Conservation (phyloP, 2,888 invertebrate genomes). For the Yponomeuta evonymella region DNA sequence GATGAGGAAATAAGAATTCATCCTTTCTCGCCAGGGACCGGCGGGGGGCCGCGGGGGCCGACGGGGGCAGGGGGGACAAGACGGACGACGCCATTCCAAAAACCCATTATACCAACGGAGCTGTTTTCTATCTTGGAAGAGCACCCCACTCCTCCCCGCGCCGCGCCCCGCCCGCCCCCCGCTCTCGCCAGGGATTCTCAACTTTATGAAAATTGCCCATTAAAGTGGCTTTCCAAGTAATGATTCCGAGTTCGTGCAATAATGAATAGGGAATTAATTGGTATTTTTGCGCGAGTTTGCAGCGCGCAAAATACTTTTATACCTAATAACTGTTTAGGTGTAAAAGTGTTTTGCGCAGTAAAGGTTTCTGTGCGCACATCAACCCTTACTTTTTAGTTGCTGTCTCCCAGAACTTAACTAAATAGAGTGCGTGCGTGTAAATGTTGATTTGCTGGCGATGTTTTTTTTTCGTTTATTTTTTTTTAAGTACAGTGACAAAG, state of each 20-base stretch:
- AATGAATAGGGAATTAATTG: slow-evolving; percentile 71
- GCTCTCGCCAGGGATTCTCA: slow-evolving; percentile 54
- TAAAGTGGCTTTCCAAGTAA: slow-evolving; percentile 75
- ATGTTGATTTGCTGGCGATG: too few species aligned
- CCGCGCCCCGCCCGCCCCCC: slow-evolving; percentile 39
- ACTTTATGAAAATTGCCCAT: slow-evolving; percentile 76
- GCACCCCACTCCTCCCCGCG: slow-evolving; percentile 44
- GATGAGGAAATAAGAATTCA: slow-evolving; percentile 77
- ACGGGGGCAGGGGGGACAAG: slow-evolving; percentile 66
- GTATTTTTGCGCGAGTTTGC: neutral
- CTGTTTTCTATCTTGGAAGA: slow-evolving; percentile 78
- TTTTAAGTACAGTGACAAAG: too few species aligned
- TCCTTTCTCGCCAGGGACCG: slow-evolving; percentile 67
- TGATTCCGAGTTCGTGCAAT: slow-evolving; percentile 69
- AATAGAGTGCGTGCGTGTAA: too few species aligned
- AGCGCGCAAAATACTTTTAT: neutral
- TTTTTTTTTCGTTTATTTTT: too few species aligned
- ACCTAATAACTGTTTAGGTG: too few species aligned
- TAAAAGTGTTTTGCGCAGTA: too few species aligned
- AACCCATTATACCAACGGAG: slow-evolving; percentile 82
- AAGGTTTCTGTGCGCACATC: too few species aligned
- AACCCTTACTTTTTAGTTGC: too few species aligned
- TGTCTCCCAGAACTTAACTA: too few species aligned
- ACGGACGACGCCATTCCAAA: slow-evolving; percentile 83
- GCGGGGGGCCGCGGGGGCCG: slow-evolving; percentile 31